Conservation (phyloP, 2,888 invertebrate species). For the Scelioninae gen. 2 region DNA sequence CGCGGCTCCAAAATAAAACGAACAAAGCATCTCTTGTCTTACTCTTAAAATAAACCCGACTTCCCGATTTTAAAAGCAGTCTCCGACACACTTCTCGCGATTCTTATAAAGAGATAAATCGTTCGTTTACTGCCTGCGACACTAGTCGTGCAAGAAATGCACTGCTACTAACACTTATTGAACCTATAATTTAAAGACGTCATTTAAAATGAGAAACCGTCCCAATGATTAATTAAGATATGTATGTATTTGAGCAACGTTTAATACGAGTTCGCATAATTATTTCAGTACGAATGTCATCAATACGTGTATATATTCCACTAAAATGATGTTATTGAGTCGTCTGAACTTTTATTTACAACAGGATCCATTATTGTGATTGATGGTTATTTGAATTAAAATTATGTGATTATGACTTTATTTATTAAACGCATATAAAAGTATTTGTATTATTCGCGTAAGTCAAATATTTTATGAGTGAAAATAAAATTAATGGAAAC, state of each 20-base stretch:
- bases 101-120: constrained; percentile 44
- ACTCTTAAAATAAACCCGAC: constrained; percentile 47
- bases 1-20: constrained; percentile 39
- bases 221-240: constrained; percentile 12
- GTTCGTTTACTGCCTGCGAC: constrained; percentile 20
- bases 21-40: constrained; percentile 29
- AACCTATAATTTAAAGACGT: constrained; percentile 14
- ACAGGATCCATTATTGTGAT: background rate
- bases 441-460: too few species aligned
- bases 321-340: background rate
- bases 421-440: too few species aligned
- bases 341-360: background rate
- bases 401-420: too few species aligned
- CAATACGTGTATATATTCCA: background rate
- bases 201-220: constrained; percentile 16
- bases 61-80: constrained; percentile 40
- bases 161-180: constrained; percentile 14
- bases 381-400: background rate
- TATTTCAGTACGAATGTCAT: background rate
- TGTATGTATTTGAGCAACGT: background rate
- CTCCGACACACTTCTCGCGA: constrained; percentile 29
- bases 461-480: too few species aligned
- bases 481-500: too few species aligned
- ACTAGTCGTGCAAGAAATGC: constrained; percentile 26
- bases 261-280: background rate